Base-by-base conservation (phyloP, 1,140 invertebrate species). In the Bombus impatiens region DNA sequence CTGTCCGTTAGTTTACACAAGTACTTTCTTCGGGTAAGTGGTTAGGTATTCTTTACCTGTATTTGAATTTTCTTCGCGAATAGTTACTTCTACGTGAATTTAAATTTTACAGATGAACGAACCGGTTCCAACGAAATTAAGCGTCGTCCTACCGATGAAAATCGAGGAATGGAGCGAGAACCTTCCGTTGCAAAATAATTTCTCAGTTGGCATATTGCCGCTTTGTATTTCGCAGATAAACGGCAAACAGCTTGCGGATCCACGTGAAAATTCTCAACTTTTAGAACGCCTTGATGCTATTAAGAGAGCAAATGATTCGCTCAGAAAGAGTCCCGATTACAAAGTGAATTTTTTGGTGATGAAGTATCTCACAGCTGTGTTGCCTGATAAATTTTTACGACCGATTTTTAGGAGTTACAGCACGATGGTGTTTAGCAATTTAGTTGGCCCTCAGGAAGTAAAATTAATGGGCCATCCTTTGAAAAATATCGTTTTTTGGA, bases 401-500 rank as follows among this genome's bases (percentile, higher is more conserved):
- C 71, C 82, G 13, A 57, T 93, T 13, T 44, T 94, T 2, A 71
- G 87, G 42, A 94, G 91, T 81, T 89, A 92, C 37, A 92, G 93
- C 44, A 94, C 94, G 1, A 83, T 95, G 81, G 92, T 91, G 0
- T 90, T 95, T 15, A 94, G 93, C 53, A 94, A 95, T 90, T 75
- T 94, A 35, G 90, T 89, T 12, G 94, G 93, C 28, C 94, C 93
- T 25, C 78, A 87, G 25, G 87, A 87, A 78, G 82, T 93, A 1
- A 82, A 86, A 37, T 88, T 94, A 76, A 40, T 91, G 25, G 93
- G 92, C 0, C 78, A 93, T 59, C 85, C 70, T 18, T 80, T 95
- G 32, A 89, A 88, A 67, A 93, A 93, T 74, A 86, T 95, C 4
- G 87, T 82, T 1, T 94, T 94, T 77, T 94, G 91, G 89, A 89